phyloP scores from a whole-genome alignment of 2,113 vertebrate species.

The Manacus vitellinus region DNA sequence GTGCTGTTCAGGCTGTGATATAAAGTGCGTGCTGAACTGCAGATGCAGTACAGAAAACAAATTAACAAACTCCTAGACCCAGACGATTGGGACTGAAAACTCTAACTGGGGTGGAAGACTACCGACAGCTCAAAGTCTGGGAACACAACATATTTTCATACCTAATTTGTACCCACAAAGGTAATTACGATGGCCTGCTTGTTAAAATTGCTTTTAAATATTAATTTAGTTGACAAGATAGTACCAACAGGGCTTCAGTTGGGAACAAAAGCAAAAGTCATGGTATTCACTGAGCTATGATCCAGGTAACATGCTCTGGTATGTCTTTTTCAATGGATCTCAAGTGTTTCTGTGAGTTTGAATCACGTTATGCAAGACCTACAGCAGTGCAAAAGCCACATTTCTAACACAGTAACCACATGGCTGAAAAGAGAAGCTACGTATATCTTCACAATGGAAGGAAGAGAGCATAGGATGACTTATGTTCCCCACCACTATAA shows the following conservation, averaged over 20 bases:
- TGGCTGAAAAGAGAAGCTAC: neutral
- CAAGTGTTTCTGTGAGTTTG: neutral
- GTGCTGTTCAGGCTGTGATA: neutral
- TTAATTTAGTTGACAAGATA: neutral
- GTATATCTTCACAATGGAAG: neutral
- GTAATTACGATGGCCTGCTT: neutral
- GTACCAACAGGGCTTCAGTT: neutral
- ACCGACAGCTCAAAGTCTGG: neutral
- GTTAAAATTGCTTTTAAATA: neutral
- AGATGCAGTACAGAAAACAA: neutral
- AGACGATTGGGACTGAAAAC: neutral
- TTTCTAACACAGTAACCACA: neutral
- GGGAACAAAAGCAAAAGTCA: neutral
- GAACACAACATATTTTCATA: neutral
- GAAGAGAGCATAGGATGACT: neutral
- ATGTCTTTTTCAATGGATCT: neutral
- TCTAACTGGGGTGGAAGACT: neutral
- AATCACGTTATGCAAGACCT: neutral
- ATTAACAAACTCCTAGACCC: neutral
- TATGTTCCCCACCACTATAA: neutral
- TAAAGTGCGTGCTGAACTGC: neutral
- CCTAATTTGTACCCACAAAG: neutral
- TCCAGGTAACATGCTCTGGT: rapidly evolving
- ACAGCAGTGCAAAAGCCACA: neutral
- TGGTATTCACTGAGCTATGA: neutral